Conservation (phyloP, 2,888 invertebrate genomes). For the Clivina fossor region DNA sequence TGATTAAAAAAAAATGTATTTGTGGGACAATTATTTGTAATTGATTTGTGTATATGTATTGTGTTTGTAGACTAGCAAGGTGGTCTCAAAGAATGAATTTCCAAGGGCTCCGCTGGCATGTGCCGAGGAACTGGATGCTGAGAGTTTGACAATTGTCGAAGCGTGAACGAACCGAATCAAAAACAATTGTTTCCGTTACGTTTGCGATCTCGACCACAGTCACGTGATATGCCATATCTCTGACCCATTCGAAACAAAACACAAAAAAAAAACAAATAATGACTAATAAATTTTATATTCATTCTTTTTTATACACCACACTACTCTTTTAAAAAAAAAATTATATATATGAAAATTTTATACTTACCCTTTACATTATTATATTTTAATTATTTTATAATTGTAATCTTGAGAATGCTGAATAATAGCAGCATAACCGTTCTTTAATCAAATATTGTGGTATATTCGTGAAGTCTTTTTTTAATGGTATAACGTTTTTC, state of each 20-base stretch:
- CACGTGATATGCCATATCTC: conserved; percentile 32
- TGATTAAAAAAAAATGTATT: no score
- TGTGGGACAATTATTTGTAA: no score
- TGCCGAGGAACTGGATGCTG: conserved; percentile 47
- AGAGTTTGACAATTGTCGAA: conserved; percentile 33
- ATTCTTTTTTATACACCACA: conserved; percentile 24
- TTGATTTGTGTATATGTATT: no score
- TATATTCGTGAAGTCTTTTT: conserved; percentile 17
- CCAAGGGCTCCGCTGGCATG: conserved; percentile 51
- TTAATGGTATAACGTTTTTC: conserved; percentile 16
- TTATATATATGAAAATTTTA: conserved; percentile 22
- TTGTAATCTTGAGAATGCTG: no score
- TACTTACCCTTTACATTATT: conserved; percentile 16
- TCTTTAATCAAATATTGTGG: conserved; percentile 21
- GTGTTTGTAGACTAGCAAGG: conserved; percentile 27
- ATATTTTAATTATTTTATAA: no score
- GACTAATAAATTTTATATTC: no score
- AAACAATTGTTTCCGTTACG: no score
- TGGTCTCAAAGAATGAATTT: conserved; percentile 34
- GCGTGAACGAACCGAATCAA: conserved; percentile 12
- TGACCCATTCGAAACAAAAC: conserved; percentile 21
- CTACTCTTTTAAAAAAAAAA: no score
- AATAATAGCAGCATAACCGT: no score
- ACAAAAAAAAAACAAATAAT: conserved; percentile 4
- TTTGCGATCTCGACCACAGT: conserved; percentile 15